These are phyloP conservation scores for Bombycilla garrulus DNA, from an alignment of 2,113 vertebrate species.

Conservation along the genomic window DNA sequence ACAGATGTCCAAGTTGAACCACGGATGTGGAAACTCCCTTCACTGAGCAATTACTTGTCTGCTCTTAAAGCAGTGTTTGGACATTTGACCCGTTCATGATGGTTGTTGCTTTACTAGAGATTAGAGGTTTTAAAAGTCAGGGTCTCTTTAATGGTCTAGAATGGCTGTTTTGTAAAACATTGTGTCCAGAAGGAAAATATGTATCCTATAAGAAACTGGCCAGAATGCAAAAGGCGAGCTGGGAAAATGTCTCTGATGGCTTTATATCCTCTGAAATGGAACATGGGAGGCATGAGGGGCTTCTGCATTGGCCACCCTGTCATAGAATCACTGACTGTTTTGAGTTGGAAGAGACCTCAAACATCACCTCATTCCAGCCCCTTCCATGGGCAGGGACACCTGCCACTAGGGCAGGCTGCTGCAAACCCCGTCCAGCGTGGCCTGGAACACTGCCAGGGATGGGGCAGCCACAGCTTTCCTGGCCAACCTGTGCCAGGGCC, in stretches of 20 bases:
- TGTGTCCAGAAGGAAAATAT: background rate
- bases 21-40: background rate
- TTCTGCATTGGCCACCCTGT: background rate
- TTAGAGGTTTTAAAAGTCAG: conserved; percentile 8
- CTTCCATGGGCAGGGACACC: background rate
- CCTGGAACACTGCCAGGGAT: background rate
- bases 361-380: background rate
- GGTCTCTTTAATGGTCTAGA: background rate
- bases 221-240: background rate
- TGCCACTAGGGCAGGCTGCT: background rate
- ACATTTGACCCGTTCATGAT: background rate
- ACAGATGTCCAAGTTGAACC: background rate
- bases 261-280: background rate
- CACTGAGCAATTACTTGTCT: background rate
- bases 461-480: background rate
- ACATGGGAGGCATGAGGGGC: background rate
- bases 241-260: background rate
- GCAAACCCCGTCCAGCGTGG: background rate
- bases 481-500: background rate
- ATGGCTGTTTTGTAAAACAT: background rate
- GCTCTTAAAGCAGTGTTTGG: background rate
- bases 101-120: background rate
- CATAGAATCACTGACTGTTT: background rate
- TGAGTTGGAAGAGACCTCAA: background rate
- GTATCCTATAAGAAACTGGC: background rate